Evolutionary conservation across 2,888 invertebrate species (phyloP), one percentile per base, ranked within the genome.

Genomic region (Pasiphila rectangulata): DNA sequence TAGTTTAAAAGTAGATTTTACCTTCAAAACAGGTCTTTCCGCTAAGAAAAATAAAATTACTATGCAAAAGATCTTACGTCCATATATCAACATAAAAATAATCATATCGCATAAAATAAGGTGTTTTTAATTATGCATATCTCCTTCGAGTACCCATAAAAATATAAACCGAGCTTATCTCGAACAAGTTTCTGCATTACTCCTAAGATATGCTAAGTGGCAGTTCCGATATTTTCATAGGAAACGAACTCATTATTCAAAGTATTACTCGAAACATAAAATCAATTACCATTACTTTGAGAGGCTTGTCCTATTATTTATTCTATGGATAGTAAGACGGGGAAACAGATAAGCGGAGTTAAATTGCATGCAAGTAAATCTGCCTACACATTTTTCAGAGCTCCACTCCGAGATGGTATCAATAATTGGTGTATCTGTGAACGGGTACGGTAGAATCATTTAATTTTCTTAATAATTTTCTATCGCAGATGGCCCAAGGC

Each of bases 381-480:
- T 69, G 74, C 79, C 78, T 75, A 79, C 79, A 79, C 78, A 83
- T 83, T 83, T 83, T 83, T 83, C 80, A 81, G 72, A 54, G 67
- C 59, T 67, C 67, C 58, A 56, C 42, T 43, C 64, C 52, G 65
- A 77, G 85, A 85, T 84, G 61, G 69, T 84, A 86, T 86, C 86
- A 84, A 80, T 87, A 86, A 86, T 87, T 85, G 87, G 85, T 84
- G 78, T 86, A 85, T 86, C 86, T 83, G 74, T 79, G 72, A 72
- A 72, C 77, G 68, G 67, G 77, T 68, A 77, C 79, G 71, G 83
- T 83, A 83, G 83, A 50, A 86, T 86, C 85, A 86, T 87, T 88
- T 86, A 85, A 86, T 87, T 86, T 86, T 86, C 87, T 84, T 83
- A 83, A 87, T 88, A 86, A 87, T 85, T 85, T 86, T 84, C 86